Percentiles rank a stretch among this genome's conserved stretches.
Evolutionary conservation across 2,888 invertebrate genomes (phyloP).

Genomic region (Syritta pipiens): DNA sequence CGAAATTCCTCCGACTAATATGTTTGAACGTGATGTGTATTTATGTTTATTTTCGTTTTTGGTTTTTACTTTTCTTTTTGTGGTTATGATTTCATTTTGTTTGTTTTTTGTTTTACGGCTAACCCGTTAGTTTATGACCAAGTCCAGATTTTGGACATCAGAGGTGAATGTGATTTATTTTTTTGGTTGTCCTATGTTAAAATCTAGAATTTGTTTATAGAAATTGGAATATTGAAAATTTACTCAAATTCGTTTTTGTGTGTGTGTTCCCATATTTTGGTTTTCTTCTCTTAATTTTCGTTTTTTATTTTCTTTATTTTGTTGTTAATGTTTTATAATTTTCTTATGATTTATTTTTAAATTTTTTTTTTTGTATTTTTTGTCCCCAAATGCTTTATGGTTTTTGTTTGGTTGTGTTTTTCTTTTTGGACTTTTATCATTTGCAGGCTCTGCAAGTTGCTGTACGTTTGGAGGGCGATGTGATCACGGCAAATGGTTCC

Average conservation of each 20-base stretch:
- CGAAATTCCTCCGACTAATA: conserved; percentile 70
- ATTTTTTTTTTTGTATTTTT: conserved; percentile 42
- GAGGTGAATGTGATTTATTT: conserved; percentile 78
- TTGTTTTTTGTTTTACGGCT: conserved; percentile 69
- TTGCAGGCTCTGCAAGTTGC: conserved; percentile 94
- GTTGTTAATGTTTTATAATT: conserved; percentile 13
- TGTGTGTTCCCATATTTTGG: conserved; percentile 57
- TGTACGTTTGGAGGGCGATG: conserved; percentile 96
- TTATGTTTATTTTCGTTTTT: conserved; percentile 70
- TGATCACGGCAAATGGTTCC: conserved; percentile 96
- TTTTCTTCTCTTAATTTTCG: conserved; percentile 11
- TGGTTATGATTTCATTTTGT: conserved; percentile 71
- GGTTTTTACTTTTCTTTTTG: conserved; percentile 72
- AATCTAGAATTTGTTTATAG: conserved; percentile 48
- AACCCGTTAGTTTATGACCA: conserved; percentile 79
- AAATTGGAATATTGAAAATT: conserved; percentile 55
- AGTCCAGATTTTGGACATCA: conserved; percentile 79
- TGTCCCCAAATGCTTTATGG: conserved; percentile 57
- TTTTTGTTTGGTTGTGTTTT: conserved; percentile 61
- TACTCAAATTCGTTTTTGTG: conserved; percentile 52
- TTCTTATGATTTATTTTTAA: conserved; percentile 25
- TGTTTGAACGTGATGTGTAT: conserved; percentile 65
- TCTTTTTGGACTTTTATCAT: conserved; percentile 54
- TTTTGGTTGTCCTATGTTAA: conserved; percentile 38
- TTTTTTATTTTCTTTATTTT: conserved; percentile 14